Conservation (phyloP, 2,113 vertebrate species). For the Hoplias malabaricus region DNA sequence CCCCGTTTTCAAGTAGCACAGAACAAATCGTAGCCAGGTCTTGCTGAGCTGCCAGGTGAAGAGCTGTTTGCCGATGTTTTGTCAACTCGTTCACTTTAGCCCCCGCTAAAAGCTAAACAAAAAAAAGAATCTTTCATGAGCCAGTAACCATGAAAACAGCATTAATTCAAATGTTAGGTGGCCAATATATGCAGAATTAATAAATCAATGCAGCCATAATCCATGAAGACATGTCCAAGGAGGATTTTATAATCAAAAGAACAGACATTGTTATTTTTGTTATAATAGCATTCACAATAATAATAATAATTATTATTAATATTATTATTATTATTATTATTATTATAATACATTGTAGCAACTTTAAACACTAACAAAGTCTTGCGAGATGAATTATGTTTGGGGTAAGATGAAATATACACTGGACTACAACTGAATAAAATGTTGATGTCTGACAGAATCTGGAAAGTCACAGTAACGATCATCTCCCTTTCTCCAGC, state of each 20-base stretch:
- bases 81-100: slow-evolving; percentile 96
- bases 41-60: slow-evolving; percentile 95
- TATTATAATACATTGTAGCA: no score
- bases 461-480: no score
- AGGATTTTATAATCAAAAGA: neutral
- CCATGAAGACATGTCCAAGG: neutral
- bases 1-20: slow-evolving; percentile 90
- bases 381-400: no score
- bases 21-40: slow-evolving; percentile 96
- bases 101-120: slow-evolving; percentile 88
- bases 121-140: neutral
- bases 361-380: no score
- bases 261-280: neutral
- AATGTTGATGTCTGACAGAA: neutral
- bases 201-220: neutral
- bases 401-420: no score
- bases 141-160: neutral
- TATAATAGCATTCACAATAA: no score
- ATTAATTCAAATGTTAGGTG: neutral
- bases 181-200: neutral
- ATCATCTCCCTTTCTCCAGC: slow-evolving; percentile 5
- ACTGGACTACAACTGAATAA: no score
- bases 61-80: slow-evolving; percentile 95
- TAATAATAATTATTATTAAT: no score
- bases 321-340: no score